Percentiles rank a stretch among this genome's conserved stretches.
Evolutionary conservation across 2,888 invertebrate genomes (phyloP).

Genomic region (Odontocerum albicorne): DNA sequence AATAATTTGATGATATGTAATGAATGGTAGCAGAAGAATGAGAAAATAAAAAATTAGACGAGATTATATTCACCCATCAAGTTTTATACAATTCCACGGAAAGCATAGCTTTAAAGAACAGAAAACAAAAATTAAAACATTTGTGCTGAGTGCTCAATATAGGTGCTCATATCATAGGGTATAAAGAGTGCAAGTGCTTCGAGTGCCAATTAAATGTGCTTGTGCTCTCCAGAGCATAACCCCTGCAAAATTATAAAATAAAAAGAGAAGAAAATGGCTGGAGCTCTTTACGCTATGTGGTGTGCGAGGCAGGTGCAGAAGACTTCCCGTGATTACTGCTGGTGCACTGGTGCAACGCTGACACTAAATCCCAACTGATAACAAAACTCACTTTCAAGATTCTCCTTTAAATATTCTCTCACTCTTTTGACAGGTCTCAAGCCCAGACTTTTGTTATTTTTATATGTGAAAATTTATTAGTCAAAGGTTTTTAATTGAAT

Average conservation of each 20-base stretch:
- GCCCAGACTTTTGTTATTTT: no score
- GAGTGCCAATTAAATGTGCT: conserved; percentile 3
- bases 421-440: no score
- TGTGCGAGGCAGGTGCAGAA: conserved; percentile 21
- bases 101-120: conserved; percentile 37
- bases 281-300: not conserved
- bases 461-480: no score
- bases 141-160: conserved; percentile 28
- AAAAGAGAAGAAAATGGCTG: not conserved
- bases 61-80: conserved; percentile 36
- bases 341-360: conserved; percentile 30
- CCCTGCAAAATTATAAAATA: conserved; percentile 3
- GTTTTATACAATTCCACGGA: conserved; percentile 35
- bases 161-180: conserved; percentile 18
- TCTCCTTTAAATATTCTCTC: no score
- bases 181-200: conserved; percentile 2
- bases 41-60: conserved; percentile 5
- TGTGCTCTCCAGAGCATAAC: not conserved
- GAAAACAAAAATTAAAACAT: conserved; percentile 33
- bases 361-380: conserved; percentile 13
- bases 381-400: not conserved
- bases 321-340: conserved; percentile 11
- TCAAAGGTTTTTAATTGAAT: no score
- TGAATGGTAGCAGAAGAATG: not conserved
- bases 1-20: not conserved